These are phyloP conservation scores for Danio aesculapii DNA, from an alignment of 2,797 vertebrate species.

Conservation along the genomic window DNA sequence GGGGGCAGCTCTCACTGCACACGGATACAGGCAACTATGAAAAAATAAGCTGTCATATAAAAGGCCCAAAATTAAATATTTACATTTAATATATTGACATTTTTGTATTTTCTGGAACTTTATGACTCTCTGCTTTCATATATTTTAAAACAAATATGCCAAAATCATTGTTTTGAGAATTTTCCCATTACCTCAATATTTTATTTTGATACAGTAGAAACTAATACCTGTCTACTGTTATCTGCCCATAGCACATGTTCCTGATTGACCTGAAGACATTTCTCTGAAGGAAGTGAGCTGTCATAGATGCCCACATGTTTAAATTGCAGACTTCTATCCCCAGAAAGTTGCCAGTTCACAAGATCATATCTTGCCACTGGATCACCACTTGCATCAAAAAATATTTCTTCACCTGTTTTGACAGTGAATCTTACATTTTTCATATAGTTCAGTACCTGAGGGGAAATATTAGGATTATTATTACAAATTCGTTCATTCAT, in stretches of 20 bases:
- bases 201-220: no score
- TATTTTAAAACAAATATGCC: background rate
- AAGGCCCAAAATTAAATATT: background rate
- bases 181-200: background rate
- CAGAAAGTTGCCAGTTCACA: conserved; percentile 76
- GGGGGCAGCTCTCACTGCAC: conserved; percentile 57
- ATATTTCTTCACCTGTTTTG: conserved; percentile 55
- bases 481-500: background rate
- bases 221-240: conserved; percentile 60
- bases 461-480: background rate
- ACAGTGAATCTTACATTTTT: conserved; percentile 46
- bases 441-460: conserved; percentile 36
- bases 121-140: background rate
- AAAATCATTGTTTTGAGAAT: background rate
- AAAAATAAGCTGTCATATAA: background rate
- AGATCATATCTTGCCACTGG: conserved; percentile 74
- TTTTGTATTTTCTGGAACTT: background rate
- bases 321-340: conserved; percentile 67
- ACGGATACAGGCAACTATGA: conserved; percentile 49
- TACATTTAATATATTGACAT: background rate
- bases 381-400: conserved; percentile 72
- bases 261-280: conserved; percentile 67
- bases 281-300: conserved; percentile 66
- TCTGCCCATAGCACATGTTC: conserved; percentile 70
- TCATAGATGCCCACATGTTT: conserved; percentile 77